Percentiles rank a stretch among this genome's conserved stretches.
Evolutionary conservation across 2,797 vertebrate species (phyloP).

Genomic region (Botia kubotai): DNA sequence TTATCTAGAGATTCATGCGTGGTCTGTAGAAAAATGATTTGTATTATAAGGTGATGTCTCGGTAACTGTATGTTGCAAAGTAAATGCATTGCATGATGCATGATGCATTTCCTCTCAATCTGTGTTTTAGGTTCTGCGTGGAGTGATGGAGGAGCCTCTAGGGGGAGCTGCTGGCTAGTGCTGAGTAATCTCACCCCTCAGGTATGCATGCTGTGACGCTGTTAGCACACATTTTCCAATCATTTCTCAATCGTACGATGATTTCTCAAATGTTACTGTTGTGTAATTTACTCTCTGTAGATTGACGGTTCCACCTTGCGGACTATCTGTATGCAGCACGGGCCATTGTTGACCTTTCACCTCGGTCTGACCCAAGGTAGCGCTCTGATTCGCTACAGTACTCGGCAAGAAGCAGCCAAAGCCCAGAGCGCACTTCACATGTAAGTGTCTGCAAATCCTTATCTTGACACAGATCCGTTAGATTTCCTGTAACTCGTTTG

Average conservation of each 20-base stretch:
- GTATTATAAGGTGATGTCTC: too few species aligned
- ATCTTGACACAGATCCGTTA: background rate
- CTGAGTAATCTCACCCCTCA: slow-evolving; percentile 93
- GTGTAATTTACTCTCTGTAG: slow-evolving; percentile 61
- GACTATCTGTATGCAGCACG: slow-evolving; percentile 95
- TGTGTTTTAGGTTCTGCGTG: slow-evolving; percentile 82
- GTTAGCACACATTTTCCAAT: background rate
- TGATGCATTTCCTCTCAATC: background rate
- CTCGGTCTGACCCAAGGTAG: slow-evolving; percentile 93
- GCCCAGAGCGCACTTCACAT: slow-evolving; percentile 93
- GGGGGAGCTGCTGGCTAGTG: slow-evolving; percentile 91
- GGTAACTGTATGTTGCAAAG: too few species aligned
- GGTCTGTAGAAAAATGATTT: too few species aligned
- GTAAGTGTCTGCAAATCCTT: slow-evolving; percentile 64
- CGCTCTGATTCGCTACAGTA: slow-evolving; percentile 92
- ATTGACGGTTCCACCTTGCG: slow-evolving; percentile 91
- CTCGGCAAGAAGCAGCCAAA: slow-evolving; percentile 92
- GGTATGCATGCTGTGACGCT: slow-evolving; percentile 69
- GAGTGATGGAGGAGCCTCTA: slow-evolving; percentile 87
- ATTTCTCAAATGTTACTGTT: background rate
- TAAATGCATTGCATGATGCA: too few species aligned
- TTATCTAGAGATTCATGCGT: too few species aligned
- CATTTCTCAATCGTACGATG: background rate
- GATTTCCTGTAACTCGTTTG: background rate
- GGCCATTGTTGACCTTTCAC: slow-evolving; percentile 93